Evolutionary conservation across 2,113 vertebrate genomes (phyloP).

Genomic region (Okapia johnstoni): DNA sequence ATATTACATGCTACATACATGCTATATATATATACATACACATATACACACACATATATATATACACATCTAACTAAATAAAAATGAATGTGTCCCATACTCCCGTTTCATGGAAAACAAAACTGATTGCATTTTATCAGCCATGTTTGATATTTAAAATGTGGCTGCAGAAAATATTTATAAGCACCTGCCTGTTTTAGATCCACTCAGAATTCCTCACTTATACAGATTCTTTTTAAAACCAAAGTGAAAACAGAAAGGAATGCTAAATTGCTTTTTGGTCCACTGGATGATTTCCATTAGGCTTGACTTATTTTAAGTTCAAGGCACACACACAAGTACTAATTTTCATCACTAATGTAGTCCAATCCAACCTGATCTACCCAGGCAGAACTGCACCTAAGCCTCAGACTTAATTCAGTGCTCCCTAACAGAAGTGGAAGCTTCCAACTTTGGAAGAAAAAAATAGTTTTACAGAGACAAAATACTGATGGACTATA

Average conservation of each 20-base stretch:
- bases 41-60: too few relatives aligned
- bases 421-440: constrained; percentile 24
- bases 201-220: constrained; percentile 5
- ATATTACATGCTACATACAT: neutral
- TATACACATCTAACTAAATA: neutral
- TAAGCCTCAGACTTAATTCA: constrained; percentile 53
- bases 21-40: neutral
- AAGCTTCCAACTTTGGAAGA: constrained; percentile 7
- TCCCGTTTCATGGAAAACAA: neutral
- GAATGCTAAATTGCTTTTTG: constrained; percentile 43
- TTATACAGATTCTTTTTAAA: constrained; percentile 47
- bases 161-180: neutral
- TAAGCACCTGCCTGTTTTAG: constrained; percentile 23
- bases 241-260: constrained; percentile 36
- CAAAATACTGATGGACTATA: neutral
- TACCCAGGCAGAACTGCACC: constrained; percentile 25
- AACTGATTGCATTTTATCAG: neutral
- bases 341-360: constrained; percentile 55
- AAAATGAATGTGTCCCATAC: neutral
- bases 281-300: constrained; percentile 39
- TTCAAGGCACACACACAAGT: constrained; percentile 17
- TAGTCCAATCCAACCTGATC: constrained; percentile 38
- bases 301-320: constrained; percentile 64
- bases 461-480: neutral
- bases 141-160: constrained; percentile 21